Evolutionary conservation across 2,113 vertebrate genomes (phyloP).

Genomic region (Dendropsophus ebraccatus): DNA sequence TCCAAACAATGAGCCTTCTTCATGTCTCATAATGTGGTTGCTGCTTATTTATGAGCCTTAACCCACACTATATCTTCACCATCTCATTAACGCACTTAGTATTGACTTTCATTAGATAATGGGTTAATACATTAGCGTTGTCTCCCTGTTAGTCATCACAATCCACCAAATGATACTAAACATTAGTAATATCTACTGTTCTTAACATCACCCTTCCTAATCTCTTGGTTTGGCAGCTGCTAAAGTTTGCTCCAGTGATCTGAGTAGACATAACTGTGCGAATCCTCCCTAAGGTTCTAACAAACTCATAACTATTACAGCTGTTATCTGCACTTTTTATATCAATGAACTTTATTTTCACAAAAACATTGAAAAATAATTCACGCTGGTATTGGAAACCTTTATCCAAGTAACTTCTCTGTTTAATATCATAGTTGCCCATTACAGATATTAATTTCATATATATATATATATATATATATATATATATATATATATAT

Average conservation of each 20-base stretch:
- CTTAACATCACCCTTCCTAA: not conserved
- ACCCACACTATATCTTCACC: not conserved
- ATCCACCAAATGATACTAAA: not conserved
- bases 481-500: no score
- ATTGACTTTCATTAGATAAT: not conserved
- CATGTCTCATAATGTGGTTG: no score
- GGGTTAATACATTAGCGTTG: not conserved
- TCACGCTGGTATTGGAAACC: not conserved
- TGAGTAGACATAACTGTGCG: not conserved
- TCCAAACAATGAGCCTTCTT: no score
- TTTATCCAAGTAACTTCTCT: not conserved
- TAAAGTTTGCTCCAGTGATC: not conserved
- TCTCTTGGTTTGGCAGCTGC: constrained; percentile 18
- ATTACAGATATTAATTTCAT: not conserved
- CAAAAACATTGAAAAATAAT: constrained; percentile 3
- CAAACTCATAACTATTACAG: not conserved
- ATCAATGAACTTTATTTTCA: constrained; percentile 9
- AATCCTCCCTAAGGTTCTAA: constrained; percentile 2
- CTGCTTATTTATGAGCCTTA: not conserved
- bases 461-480: not conserved
- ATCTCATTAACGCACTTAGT: no score
- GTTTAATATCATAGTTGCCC: not conserved
- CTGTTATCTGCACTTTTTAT: not conserved
- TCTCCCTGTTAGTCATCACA: not conserved
- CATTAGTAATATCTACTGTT: not conserved